Percentiles rank a stretch among this genome's conserved stretches.
Evolutionary conservation across 1,140 invertebrate genomes (phyloP).

Genomic region (Drosophila saltans): DNA sequence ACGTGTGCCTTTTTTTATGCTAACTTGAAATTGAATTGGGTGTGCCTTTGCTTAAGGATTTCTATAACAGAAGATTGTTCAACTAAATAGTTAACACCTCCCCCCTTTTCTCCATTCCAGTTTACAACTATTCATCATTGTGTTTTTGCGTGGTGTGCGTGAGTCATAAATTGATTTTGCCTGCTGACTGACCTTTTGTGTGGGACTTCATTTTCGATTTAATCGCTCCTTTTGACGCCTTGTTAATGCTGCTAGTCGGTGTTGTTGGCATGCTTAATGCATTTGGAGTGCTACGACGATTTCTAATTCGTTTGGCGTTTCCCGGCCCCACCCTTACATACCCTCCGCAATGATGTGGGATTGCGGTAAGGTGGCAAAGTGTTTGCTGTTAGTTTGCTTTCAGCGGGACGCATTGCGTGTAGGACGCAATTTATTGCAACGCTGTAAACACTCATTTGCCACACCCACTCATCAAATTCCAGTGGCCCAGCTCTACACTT

Average conservation of each 20-base stretch:
- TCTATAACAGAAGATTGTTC: constrained; percentile 36
- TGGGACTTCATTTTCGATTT: constrained; percentile 37
- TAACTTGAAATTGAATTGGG: neutral
- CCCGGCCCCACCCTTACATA: neutral
- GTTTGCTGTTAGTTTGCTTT: constrained; percentile 10
- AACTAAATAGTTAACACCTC: constrained; percentile 44
- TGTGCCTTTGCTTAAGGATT: constrained; percentile 23
- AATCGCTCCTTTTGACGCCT: constrained; percentile 71
- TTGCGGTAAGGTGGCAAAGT: constrained; percentile 20
- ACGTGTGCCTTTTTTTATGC: no score
- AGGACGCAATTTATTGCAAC: constrained; percentile 70
- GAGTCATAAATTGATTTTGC: constrained; percentile 66
- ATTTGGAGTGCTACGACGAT: constrained; percentile 30
- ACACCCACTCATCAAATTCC: constrained; percentile 41
- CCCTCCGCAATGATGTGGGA: neutral
- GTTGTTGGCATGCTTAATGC: constrained; percentile 15
- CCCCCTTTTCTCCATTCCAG: neutral
- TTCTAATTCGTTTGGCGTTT: constrained; percentile 24
- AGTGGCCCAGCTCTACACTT: constrained; percentile 31
- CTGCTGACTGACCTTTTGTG: constrained; percentile 26
- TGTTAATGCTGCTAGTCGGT: constrained; percentile 35
- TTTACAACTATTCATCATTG: neutral
- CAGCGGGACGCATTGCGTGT: constrained; percentile 54
- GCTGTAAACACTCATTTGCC: constrained; percentile 70
- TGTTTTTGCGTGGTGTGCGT: constrained; percentile 34